A percentile compares a stretch with the other conserved stretches of the same genome.
These are phyloP conservation scores for Orthonevra nobilis DNA, from an alignment of 2,888 invertebrate species.

Conservation along the genomic window DNA sequence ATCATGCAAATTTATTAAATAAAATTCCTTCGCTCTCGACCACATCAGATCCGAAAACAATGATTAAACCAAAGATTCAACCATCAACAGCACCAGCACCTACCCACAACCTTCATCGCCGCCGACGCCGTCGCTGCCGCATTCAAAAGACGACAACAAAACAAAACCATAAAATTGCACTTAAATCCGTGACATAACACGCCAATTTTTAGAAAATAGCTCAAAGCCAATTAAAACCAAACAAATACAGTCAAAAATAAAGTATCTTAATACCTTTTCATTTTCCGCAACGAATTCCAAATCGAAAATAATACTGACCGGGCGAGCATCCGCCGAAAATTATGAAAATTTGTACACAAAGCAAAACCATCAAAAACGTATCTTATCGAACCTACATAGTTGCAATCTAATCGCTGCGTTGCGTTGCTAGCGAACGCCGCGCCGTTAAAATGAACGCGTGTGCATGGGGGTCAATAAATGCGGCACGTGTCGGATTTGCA, in stretches of 20 bases:
- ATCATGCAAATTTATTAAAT: slow-evolving; percentile 26
- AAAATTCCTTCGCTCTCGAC: neutral
- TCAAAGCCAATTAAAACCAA: slow-evolving; percentile 11
- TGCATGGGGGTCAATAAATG: slow-evolving; percentile 49
- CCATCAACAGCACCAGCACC: neutral
- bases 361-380: neutral
- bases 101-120: neutral
- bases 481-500: slow-evolving; percentile 55
- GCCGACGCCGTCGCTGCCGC: neutral
- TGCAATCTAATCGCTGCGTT: slow-evolving; percentile 20
- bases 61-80: neutral
- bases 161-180: slow-evolving; percentile 50
- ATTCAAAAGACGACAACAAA: slow-evolving; percentile 4
- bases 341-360: neutral
- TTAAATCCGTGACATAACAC: slow-evolving; percentile 43
- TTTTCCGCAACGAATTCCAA: slow-evolving; percentile 13
- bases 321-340: neutral
- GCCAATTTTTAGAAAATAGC: neutral
- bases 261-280: neutral
- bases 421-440: neutral
- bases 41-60: neutral
- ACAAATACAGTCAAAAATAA: neutral
- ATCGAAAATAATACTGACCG: slow-evolving; percentile 13
- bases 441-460: slow-evolving; percentile 21
- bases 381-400: too few species aligned